Evolutionary conservation across 2,797 vertebrate genomes (phyloP), one percentile per base, ranked within the genome.

Genomic region (Brachyrhaphis roseni): DNA sequence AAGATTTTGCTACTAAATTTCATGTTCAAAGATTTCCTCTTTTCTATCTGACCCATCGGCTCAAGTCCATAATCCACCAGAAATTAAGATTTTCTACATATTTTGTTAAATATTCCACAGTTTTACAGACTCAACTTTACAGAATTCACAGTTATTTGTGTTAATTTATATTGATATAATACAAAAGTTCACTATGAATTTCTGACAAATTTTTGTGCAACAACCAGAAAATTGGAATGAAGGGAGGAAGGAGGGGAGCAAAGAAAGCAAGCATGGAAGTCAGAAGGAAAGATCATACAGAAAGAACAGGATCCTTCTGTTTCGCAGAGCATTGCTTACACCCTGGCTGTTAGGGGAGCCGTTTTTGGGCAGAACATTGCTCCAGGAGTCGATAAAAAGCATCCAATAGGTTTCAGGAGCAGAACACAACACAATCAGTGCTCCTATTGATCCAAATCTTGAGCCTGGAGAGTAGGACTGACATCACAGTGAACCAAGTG

Each of bases 381-480:
- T 82, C 81, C 76, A 70, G 0, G 31, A 85, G 87, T 92, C 88
- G 77, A 93, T 93, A 84, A 86, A 87, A 91, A 90, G 80, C 81
- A 79, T 87, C 87, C 87, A 87, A 92, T 92, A 89, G 84, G 82
- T 91, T 92, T 90, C 78, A 89, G 89, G 76, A 84, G 79, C 82
- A 70, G 66, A 88, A 85, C 92, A 90, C 78, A 86, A 87, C 59
- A 82, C 92, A 91, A 92, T 91, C 90, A 88, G 77, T 64, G 85
- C 77, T 31, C 64, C 26, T 91, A 94, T 94, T 78, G 93, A 94
- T 93, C 89, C 76, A 41, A 62, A 68, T 80, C 49, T 77, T 43
- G 74, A 74, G 82, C 51, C 84, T 84, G 87, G 75, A 70, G 87
- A 83, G 72, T 23, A 74, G 43, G 81, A 79, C 84, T 36, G 86